Evolutionary conservation across 2,888 invertebrate species (phyloP).

Genomic region (Ypsolopha scabrella): DNA sequence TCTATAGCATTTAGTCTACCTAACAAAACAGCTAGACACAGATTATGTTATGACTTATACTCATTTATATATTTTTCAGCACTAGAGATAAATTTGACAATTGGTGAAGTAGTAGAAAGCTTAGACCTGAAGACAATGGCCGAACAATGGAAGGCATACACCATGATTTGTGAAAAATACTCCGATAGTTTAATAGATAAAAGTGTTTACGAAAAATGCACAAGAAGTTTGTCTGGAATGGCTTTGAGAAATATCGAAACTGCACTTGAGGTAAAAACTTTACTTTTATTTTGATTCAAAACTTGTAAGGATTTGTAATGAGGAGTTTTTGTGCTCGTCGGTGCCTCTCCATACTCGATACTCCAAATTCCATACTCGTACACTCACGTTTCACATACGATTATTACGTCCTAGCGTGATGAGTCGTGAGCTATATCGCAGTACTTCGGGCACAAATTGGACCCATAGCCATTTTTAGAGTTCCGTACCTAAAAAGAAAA

Average conservation of each 20-base stretch:
- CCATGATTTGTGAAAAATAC: constrained; percentile 56
- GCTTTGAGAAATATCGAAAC: constrained; percentile 31
- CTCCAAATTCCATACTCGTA: too few species aligned
- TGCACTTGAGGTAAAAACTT: constrained; percentile 31
- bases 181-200: constrained; percentile 31
- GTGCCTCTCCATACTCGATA: too few species aligned
- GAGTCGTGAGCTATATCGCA: too few species aligned
- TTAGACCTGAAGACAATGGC: constrained; percentile 67
- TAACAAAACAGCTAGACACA: too few species aligned
- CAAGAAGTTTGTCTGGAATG: constrained; percentile 30
- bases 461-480: too few species aligned
- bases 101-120: constrained; percentile 53
- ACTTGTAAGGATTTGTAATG: neutral
- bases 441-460: too few species aligned
- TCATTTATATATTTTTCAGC: constrained; percentile 48
- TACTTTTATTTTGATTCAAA: neutral
- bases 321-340: neutral
- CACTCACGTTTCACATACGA: too few species aligned
- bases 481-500: too few species aligned
- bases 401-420: too few species aligned
- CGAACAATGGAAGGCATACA: constrained; percentile 67
- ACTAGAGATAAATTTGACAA: constrained; percentile 50
- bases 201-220: constrained; percentile 30
- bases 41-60: too few species aligned
- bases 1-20: too few species aligned